Percentiles rank a stretch among this genome's conserved stretches.
These are phyloP conservation scores for Ormyrus rosae DNA, from an alignment of 2,888 invertebrate genomes.

Conservation along the genomic window DNA sequence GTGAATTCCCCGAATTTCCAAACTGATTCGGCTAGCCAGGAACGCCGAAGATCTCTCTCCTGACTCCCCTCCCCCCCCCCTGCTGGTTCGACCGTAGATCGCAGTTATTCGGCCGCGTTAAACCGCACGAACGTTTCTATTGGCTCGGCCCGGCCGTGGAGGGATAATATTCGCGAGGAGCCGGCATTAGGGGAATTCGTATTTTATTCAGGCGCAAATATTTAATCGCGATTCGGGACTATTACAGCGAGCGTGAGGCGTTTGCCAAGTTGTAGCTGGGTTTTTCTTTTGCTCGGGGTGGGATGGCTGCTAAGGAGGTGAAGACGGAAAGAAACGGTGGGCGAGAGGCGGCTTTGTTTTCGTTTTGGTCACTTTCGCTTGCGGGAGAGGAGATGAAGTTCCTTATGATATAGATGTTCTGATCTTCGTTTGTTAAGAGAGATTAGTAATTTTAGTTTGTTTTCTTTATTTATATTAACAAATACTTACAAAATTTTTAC, in stretches of 20 bases:
- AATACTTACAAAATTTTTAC: too few relatives aligned
- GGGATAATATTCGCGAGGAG: slow-evolving; percentile 31
- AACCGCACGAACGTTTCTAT: slow-evolving; percentile 48
- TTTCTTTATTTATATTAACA: too few relatives aligned
- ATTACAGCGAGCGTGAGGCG: slow-evolving; percentile 34
- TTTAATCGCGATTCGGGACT: slow-evolving; percentile 22
- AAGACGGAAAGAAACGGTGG: neutral
- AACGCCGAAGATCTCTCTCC: neutral
- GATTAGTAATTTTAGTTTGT: too few relatives aligned
- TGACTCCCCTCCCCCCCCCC: neutral
- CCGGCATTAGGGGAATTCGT: slow-evolving; percentile 28
- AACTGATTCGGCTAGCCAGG: slow-evolving; percentile 65
- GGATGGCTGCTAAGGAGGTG: too few relatives aligned
- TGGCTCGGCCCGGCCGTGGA: neutral
- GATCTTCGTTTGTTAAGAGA: too few relatives aligned
- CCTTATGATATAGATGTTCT: too few relatives aligned
- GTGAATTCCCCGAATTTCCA: slow-evolving; percentile 67
- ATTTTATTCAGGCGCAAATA: slow-evolving; percentile 45
- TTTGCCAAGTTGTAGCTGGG: neutral
- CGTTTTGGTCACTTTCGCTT: too few relatives aligned
- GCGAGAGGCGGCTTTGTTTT: too few relatives aligned
- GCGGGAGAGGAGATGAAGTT: too few relatives aligned
- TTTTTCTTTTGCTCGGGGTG: neutral
- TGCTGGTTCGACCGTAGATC: slow-evolving; percentile 46
- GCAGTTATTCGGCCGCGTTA: slow-evolving; percentile 58